Conservation (phyloP, 2,888 invertebrate species). For the Keiferia lycopersicella region DNA sequence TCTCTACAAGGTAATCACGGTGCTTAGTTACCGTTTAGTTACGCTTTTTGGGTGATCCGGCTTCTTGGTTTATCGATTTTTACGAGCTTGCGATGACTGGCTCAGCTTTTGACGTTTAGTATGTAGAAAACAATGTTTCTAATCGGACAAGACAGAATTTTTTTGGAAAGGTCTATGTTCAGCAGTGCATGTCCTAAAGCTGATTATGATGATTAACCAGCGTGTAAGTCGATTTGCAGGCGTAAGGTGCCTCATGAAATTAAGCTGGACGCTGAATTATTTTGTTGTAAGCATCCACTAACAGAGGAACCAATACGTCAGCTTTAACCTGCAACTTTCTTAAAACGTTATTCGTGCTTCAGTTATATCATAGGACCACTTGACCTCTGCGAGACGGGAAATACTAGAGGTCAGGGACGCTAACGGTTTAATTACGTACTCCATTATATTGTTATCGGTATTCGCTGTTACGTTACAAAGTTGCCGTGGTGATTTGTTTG, state of each 20-base stretch:
- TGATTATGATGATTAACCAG: too few relatives aligned
- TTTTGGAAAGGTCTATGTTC: too few relatives aligned
- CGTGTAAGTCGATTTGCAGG: too few relatives aligned
- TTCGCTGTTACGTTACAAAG: constrained; percentile 1
- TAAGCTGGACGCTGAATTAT: too few relatives aligned
- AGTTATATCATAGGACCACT: constrained; percentile 3
- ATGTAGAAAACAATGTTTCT: too few relatives aligned
- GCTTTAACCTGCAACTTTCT: too few relatives aligned
- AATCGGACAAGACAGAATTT: too few relatives aligned
- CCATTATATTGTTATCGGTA: constrained; percentile 15
- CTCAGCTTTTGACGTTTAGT: too few relatives aligned
- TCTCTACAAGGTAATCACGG: constrained; percentile 44
- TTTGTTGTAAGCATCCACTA: too few relatives aligned
- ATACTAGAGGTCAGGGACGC: constrained; percentile 16
- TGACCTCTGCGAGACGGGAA: constrained; percentile 9
- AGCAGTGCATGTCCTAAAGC: not conserved
- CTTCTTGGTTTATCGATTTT: constrained; percentile 23
- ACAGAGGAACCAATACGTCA: too few relatives aligned
- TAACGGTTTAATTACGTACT: constrained; percentile 15
- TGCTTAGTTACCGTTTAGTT: constrained; percentile 48
- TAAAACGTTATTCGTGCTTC: not conserved
- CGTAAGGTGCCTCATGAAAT: too few relatives aligned
- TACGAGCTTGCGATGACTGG: too few relatives aligned
- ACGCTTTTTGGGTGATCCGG: constrained; percentile 41
- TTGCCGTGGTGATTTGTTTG: constrained; percentile 10